Evolutionary conservation across 2,113 vertebrate species (phyloP), one percentile per base, ranked within the genome.

Genomic region (Rhadina sibilatrix): DNA sequence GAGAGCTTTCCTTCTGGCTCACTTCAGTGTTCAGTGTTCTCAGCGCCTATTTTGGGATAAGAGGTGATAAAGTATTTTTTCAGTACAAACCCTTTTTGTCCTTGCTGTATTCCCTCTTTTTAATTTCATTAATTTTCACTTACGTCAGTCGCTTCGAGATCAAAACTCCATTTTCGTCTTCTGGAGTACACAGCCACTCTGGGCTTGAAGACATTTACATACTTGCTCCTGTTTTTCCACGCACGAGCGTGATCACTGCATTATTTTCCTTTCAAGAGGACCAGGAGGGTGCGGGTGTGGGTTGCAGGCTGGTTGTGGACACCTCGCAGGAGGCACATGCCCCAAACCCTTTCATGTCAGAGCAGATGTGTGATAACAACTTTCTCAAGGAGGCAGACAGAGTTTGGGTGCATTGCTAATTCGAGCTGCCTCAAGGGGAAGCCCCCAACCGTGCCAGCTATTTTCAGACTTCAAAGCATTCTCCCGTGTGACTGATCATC

Each of bases 401-500:
- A 37, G 24, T 86, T 60, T 87, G 83, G 81, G 66, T 18, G 53
- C 74, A 10, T 23, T 63, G 24, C 87, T 81, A 37, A 78, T 21
- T 76, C 42, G 40, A 89, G 65, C 65, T 79, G 65, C 77, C 74
- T 71, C 78, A 22, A 64, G 66, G 57, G 81, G 71, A 91, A 94
- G 66, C 63, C 57, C 59, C 63, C 74, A 76, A 5, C 38, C 0
- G 2, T 54, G 54, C 37, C 74, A 88, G 33, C 47, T 88, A 63
- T 94, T 95, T 96, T 75, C 66, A 88, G 75, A 72, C 82, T 91
- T 95, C 85, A 93, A 90, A 96, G 50, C 68, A 5, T 70, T 83
- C 91, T 82, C 86, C 61, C 60, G 38, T 12, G 37, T 50, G 44
- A 61, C 75, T 20, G 5, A 66, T 56, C 84, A 65, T 61, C 61